Evolutionary conservation across 2,113 vertebrate genomes (phyloP).

Genomic region (Corythornis cristatus): DNA sequence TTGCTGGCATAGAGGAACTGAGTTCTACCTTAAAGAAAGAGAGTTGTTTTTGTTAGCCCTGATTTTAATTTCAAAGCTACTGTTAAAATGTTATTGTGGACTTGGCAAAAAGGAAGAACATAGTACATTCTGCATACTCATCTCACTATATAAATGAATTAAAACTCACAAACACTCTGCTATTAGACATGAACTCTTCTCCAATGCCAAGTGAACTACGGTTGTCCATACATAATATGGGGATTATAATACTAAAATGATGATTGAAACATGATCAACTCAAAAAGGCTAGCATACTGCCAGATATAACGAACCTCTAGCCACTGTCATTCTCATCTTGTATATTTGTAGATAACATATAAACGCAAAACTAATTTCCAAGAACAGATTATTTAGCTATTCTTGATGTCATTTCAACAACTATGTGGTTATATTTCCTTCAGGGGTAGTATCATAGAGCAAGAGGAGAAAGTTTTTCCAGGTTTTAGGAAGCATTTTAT

Average conservation of each 20-base stretch:
- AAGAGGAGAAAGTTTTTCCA: not conserved
- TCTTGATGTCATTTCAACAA: conserved; percentile 53
- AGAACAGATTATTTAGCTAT: conserved; percentile 46
- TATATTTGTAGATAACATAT: conserved; percentile 54
- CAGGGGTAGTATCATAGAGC: conserved; percentile 37
- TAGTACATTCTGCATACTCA: conserved; percentile 2
- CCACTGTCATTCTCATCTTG: conserved; percentile 37
- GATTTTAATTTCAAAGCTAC: conserved; percentile 53
- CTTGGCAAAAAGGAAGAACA: not conserved
- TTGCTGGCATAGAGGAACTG: conserved; percentile 54
- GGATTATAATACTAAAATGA: not conserved
- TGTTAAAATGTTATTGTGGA: conserved; percentile 24
- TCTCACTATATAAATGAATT: not conserved
- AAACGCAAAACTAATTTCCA: conserved; percentile 30
- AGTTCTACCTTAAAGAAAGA: conserved; percentile 66
- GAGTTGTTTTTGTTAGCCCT: not conserved
- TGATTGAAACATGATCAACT: conserved; percentile 19
- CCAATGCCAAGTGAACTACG: conserved; percentile 51
- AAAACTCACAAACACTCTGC: not conserved
- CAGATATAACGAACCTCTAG: conserved; percentile 36
- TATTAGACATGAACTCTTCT: conserved; percentile 49
- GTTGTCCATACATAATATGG: conserved; percentile 32
- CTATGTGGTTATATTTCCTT: conserved; percentile 29
- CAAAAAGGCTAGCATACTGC: conserved; percentile 40
- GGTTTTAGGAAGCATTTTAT: conserved; percentile 9